Evolutionary conservation across 2,113 vertebrate genomes (phyloP).

Genomic region (Chelonoidis abingdonii): DNA sequence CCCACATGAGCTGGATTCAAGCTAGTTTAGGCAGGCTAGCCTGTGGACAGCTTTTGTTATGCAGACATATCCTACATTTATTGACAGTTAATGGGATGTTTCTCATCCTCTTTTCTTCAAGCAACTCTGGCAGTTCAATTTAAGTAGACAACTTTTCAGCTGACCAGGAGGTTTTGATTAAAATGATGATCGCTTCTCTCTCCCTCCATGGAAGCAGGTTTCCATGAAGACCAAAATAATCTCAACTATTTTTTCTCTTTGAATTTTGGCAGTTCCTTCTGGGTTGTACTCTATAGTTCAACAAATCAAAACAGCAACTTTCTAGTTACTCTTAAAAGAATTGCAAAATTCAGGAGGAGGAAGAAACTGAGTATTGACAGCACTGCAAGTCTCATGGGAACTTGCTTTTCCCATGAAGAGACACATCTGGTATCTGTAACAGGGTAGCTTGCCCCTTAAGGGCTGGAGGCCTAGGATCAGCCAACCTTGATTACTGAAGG

Average conservation of each 20-base stretch:
- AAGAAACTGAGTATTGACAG: neutral
- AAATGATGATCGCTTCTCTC: neutral
- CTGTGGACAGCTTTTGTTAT: neutral
- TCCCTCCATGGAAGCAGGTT: neutral
- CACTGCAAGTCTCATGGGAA: neutral
- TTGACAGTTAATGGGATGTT: neutral
- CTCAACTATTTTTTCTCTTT: neutral
- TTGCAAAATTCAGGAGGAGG: neutral
- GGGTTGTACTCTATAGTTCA: neutral
- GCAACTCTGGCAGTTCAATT: neutral
- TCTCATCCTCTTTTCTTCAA: neutral
- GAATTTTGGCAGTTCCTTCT: neutral
- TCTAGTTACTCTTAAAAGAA: neutral
- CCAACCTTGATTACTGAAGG: too few relatives aligned
- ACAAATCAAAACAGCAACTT: neutral
- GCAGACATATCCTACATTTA: neutral
- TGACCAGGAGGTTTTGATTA: neutral
- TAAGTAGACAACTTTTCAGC: neutral
- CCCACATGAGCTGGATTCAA: neutral
- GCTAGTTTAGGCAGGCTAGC: neutral
- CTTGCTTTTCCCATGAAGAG: neutral
- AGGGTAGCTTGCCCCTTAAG: too few relatives aligned
- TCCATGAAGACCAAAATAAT: neutral
- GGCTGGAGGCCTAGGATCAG: too few relatives aligned
- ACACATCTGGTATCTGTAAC: neutral